Base-by-base conservation (phyloP, 1,140 invertebrate genomes). In the Aphis craccivora region DNA sequence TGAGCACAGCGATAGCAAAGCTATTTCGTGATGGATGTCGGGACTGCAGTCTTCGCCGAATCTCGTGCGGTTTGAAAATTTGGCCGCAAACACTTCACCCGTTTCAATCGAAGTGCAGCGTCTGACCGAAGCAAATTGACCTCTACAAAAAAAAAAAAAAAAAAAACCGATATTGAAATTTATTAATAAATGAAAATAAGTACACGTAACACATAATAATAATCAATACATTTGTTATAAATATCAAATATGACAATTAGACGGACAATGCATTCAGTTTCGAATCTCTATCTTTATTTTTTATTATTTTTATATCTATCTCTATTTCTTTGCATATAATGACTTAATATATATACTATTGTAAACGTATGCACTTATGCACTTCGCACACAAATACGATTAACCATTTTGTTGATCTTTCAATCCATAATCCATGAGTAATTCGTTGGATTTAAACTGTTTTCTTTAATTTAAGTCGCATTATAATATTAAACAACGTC, bases 51-150 rank as follows among this genome's bases (percentile, higher is more conserved):
- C 97, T 60, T 96, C 95, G 76, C 96, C 96, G 95, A 96, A 96
- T 94, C 97, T 96, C 84, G 95, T 95, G 94, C 97, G 97, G 86
- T 96, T 96, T 35, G 97, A 97, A 94, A 97, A 97, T 94, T 98
- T 98, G 43, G 97, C 97, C 0, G 97, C 97, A 95, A 96, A 97
- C 83, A 96, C 95, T 76, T 95, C 95, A 3, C 97, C 96, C 4
- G 96, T 97, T 76, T 96, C 95, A 76, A 96, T 95, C 90, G 97
- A 96, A 60, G 95, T 95, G 95, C 97, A 97, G 94, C 96, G 96
- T 94, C 96, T 96, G n/a, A 98, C 97, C 93, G 96, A 96, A 23
- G 97, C 97, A 96, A 97, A 98, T 94, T 97, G 96, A 81, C 97
- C 97, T 95, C 97, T 97, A 95, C 18, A 95, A 95, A 18, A 2